Base-by-base conservation (phyloP, 2,113 vertebrate genomes). In the Microtus ochrogaster region DNA sequence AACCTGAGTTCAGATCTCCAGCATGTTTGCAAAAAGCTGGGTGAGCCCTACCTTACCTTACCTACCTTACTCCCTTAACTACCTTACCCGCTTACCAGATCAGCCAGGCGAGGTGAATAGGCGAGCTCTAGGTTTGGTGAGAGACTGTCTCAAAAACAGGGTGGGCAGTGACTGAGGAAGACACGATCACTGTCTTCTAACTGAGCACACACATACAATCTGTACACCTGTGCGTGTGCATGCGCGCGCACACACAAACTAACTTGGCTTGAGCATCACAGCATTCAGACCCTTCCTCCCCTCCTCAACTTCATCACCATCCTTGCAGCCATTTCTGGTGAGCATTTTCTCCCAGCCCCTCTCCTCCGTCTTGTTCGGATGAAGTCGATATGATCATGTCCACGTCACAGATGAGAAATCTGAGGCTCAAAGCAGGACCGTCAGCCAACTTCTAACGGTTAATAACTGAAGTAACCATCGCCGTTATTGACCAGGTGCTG, bases 381-480 rank as follows among this genome's bases (percentile, higher is more conserved):
- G 22, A 74, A 78, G 26, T 39, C 4, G 7, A 52, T 33, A 36
- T 0, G 84, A 44, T 49, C 41, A 44, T 36, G 13, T 79, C 36
- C 8, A 6, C 33, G 28, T 95, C 52, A 91, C 47, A 52, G 61
- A 72, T 3, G 6, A 66, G 22, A 86, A 74, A n/a, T 72, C 30
- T 19, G 96, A 89, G 14, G 70, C 63, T 94, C 36, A n/a, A 41
- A 86, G 63, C 33, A 93, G 86, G 81, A 78, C 81, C 49, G 61
- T 5, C 61, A 55, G 73, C 78, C 65, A 9, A 82, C 58, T 17
- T 41, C 28, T 89, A 44, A 33, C 17, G 47, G 66, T 89, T 82
- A 28, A 30, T 79, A 28, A 70, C 52, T 58, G 4, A 55, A 94
- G 68, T n/a, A 47, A 36, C 36, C 21, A 7, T 49, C 22, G 55